Percentiles rank a stretch among this genome's conserved stretches.
phyloP scores from a whole-genome alignment of 2,888 invertebrate species.

The Alloscopus bannaensis region DNA sequence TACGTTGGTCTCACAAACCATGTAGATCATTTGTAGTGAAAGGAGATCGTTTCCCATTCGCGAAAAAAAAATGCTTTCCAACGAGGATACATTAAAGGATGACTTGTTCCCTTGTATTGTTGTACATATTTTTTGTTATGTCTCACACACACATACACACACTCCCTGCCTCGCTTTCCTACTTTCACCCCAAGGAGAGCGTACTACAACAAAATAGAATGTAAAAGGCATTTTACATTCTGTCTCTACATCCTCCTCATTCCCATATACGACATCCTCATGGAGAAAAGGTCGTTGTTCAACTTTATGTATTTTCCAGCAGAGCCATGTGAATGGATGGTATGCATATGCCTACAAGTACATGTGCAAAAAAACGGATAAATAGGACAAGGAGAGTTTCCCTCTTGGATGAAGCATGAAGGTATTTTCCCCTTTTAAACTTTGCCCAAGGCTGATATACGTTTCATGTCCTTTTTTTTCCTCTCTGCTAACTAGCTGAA shows the following conservation, averaged over 20 bases:
- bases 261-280: too few species aligned
- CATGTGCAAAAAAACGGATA: background rate
- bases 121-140: conserved; percentile 1
- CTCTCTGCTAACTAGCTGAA: conserved; percentile 30
- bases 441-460: conserved; percentile 21
- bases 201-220: background rate
- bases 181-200: background rate
- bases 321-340: background rate
- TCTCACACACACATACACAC: background rate
- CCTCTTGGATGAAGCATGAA: too few species aligned
- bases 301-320: conserved; percentile 4
- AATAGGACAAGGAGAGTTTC: too few species aligned
- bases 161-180: background rate
- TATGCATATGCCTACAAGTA: background rate
- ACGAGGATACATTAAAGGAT: background rate
- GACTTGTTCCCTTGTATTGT: background rate
- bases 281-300: background rate
- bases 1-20: background rate
- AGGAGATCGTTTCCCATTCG: background rate
- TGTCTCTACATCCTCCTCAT: background rate
- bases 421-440: background rate
- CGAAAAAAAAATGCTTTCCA: background rate
- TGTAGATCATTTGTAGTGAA: conserved; percentile 25
- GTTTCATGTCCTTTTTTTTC: background rate
- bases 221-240: too few species aligned